A percentile compares a stretch with the other conserved stretches of the same genome.
These are phyloP conservation scores for Ciconia nigra DNA, from an alignment of 2,797 vertebrate genomes.

Conservation along the genomic window DNA sequence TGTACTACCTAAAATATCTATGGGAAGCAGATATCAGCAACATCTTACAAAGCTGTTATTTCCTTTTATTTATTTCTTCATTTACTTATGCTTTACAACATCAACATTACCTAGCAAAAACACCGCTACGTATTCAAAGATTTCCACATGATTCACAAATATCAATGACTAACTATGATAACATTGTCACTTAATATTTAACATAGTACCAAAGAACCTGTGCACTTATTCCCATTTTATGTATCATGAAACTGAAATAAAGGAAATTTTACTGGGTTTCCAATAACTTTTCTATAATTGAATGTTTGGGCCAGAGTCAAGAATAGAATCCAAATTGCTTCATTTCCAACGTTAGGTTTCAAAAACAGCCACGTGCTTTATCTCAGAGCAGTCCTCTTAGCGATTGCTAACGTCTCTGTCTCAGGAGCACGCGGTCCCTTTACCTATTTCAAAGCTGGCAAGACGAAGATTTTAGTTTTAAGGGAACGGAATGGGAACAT, in stretches of 20 bases:
- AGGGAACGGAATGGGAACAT: background rate
- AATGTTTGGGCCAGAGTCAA: background rate
- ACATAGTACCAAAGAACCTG: background rate
- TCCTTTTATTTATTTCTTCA: background rate
- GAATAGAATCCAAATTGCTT: slow-evolving; percentile 8
- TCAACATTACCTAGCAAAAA: background rate
- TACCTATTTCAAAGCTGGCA: background rate
- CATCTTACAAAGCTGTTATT: background rate
- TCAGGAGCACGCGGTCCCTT: background rate
- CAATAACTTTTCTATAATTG: slow-evolving; percentile 32
- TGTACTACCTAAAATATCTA: background rate
- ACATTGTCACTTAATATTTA: background rate
- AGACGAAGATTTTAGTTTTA: background rate
- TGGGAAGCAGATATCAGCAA: background rate
- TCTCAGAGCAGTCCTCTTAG: background rate
- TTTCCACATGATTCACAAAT: background rate
- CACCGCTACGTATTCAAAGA: background rate
- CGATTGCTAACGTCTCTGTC: background rate
- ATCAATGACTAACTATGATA: background rate
- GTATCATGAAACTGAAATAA: background rate
- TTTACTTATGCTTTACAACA: background rate
- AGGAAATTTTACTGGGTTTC: slow-evolving; percentile 10
- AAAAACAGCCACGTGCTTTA: background rate
- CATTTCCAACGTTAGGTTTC: background rate
- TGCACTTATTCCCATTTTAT: background rate